Base-by-base conservation (phyloP, 2,888 invertebrate species). In the Hydrotaea diabolus region DNA sequence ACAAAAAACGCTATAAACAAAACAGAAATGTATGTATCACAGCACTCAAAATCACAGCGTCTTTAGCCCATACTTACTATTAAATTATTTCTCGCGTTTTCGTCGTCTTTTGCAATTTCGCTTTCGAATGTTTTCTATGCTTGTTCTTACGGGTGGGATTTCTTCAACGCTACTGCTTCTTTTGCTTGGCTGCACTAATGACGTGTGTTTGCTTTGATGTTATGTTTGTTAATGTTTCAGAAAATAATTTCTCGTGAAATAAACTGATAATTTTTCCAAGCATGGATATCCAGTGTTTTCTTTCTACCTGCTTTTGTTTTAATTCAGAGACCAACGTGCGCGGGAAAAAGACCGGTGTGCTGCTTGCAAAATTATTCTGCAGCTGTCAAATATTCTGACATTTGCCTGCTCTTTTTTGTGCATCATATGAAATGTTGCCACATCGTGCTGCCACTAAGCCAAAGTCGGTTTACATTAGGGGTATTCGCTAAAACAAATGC, bases 271-370 rank as follows among this genome's bases (percentile, higher is more conserved):
- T 55, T 78, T 71, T 15, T 43, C 59, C 23, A 57, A 62, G 19
- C 36, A 36, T 5, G 39, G 39, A 17, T 57, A 55, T 36, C 21
- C 11, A 62, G 39, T 53, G 26, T 49, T 64, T 49, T 46, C 59
- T 71, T 80, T 79, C 55, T 75, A 77, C 75, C 74, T 80, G 43
- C 0, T 53, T 43, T n/a, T 1, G 0, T 17, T 17, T 19, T 9
- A 76, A 21, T 23, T 13, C 3, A 4, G 2, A 7, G 2, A 31
- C 3, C 2, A 4, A 7, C 19, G 64, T 49, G 78, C 77, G 85
- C 85, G 85, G 85, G 85, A 85, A 85, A 83, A 82, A 75, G 43
- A 23, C 77, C 75, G 77, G 75, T 49, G 55, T 59, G 1, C 13
- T 8, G 39, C 13, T 39, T 80, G 82, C 66, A 82, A 75, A 13